Evolutionary conservation across 1,140 invertebrate species (phyloP).

Genomic region (Calliphora vicina): DNA sequence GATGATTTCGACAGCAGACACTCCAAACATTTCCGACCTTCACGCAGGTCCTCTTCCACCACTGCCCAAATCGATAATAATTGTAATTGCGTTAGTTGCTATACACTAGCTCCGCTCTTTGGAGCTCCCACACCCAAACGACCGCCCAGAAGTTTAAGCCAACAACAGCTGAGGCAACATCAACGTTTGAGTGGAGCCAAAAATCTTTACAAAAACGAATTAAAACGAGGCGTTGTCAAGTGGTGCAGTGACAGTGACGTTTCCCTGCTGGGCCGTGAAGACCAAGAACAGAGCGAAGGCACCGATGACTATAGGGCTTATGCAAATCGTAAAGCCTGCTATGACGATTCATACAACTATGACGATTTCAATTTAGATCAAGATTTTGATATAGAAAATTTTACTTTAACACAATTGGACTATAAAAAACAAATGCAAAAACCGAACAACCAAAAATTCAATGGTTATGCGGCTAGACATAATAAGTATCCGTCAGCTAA

Average conservation of each 20-base stretch:
- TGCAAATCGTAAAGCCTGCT: conserved; percentile 42
- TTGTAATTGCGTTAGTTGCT: conserved; percentile 60
- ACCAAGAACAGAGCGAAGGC: not conserved
- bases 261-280: conserved; percentile 48
- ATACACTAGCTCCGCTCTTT: conserved; percentile 56
- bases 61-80: not conserved
- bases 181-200: conserved; percentile 53
- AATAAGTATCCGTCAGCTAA: not conserved
- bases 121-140: conserved; percentile 52
- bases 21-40: not conserved
- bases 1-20: not conserved
- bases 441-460: not conserved
- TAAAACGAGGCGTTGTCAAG: conserved; percentile 47
- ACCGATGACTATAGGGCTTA: not conserved
- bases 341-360: conserved; percentile 53
- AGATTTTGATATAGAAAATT: conserved; percentile 18
- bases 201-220: conserved; percentile 37
- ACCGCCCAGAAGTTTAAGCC: conserved; percentile 55
- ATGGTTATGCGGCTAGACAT: not conserved
- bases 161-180: conserved; percentile 57
- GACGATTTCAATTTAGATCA: conserved; percentile 22
- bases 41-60: not conserved
- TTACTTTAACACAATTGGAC: conserved; percentile 12
- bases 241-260: conserved; percentile 62
- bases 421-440: conserved; percentile 13